A percentile compares a stretch with the other conserved stretches of the same genome.
These are phyloP conservation scores for Atta colombica DNA, from an alignment of 1,140 invertebrate genomes.

Conservation along the genomic window DNA sequence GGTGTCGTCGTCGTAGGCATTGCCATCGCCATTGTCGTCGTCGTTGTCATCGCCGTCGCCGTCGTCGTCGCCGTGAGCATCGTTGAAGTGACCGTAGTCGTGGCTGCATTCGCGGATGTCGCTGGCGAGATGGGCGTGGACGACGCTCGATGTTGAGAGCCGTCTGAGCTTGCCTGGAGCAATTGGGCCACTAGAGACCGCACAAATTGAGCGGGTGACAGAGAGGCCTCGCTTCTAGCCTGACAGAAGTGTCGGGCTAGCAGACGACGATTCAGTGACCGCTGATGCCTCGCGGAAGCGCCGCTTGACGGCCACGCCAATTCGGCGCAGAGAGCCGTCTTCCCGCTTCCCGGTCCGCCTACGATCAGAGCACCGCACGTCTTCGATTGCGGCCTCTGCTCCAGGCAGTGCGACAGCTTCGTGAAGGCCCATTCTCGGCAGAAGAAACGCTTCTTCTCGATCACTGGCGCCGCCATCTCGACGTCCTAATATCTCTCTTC, in stretches of 20 bases:
- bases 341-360: slow-evolving; percentile 96
- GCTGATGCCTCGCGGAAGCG: slow-evolving; percentile 89
- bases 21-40: slow-evolving; percentile 9
- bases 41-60: slow-evolving; percentile 65
- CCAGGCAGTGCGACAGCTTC: slow-evolving; percentile 96
- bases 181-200: slow-evolving; percentile 93
- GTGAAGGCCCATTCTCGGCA: slow-evolving; percentile 98
- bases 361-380: slow-evolving; percentile 94
- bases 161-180: slow-evolving; percentile 83
- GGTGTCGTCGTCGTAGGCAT: background rate
- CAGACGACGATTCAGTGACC: slow-evolving; percentile 91
- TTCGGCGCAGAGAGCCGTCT: slow-evolving; percentile 94
- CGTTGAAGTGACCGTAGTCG: background rate
- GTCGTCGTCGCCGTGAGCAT: background rate
- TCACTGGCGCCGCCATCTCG: slow-evolving; percentile 85
- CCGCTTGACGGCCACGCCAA: slow-evolving; percentile 91
- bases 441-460: slow-evolving; percentile 90
- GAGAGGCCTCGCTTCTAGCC: slow-evolving; percentile 86
- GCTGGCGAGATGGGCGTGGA: slow-evolving; percentile 63
- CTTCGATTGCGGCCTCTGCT: slow-evolving; percentile 92
- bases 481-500: background rate
- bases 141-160: slow-evolving; percentile 78
- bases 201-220: slow-evolving; percentile 94
- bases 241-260: slow-evolving; percentile 95
- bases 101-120: slow-evolving; percentile 6